These are phyloP conservation scores for Psittacula cyanocephala DNA, from an alignment of 2,113 vertebrate genomes.

Conservation along the genomic window DNA sequence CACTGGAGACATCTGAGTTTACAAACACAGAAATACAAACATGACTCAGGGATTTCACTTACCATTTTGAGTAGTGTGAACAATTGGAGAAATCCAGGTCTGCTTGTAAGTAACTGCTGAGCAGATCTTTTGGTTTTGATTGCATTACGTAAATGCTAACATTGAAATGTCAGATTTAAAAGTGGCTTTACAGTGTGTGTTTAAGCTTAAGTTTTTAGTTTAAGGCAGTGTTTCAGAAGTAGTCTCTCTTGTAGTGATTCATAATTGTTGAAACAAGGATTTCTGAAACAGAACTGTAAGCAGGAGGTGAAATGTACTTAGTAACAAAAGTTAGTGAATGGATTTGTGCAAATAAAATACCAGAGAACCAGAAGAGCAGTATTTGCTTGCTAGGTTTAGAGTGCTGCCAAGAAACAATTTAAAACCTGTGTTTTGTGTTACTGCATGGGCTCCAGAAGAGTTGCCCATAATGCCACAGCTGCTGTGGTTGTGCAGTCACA, in stretches of 20 bases:
- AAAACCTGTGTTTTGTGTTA: background rate
- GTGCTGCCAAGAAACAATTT: background rate
- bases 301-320: background rate
- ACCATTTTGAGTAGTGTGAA: background rate
- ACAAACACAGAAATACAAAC: background rate
- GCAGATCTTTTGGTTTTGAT: background rate
- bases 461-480: rapidly evolving
- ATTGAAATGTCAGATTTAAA: background rate
- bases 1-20: background rate
- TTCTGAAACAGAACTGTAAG: background rate
- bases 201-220: no score
- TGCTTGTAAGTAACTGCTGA: background rate
- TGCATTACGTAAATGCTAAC: background rate
- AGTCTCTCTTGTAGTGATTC: background rate
- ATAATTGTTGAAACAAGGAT: background rate
- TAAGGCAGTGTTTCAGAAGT: background rate
- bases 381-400: background rate
- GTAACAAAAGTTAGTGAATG: background rate
- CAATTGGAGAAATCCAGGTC: background rate
- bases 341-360: background rate
- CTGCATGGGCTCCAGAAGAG: rapidly evolving
- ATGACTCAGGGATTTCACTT: background rate
- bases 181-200: background rate
- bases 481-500: background rate
- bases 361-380: background rate